Base-by-base conservation (phyloP, 2,113 vertebrate species). In the Tragelaphus scriptus region DNA sequence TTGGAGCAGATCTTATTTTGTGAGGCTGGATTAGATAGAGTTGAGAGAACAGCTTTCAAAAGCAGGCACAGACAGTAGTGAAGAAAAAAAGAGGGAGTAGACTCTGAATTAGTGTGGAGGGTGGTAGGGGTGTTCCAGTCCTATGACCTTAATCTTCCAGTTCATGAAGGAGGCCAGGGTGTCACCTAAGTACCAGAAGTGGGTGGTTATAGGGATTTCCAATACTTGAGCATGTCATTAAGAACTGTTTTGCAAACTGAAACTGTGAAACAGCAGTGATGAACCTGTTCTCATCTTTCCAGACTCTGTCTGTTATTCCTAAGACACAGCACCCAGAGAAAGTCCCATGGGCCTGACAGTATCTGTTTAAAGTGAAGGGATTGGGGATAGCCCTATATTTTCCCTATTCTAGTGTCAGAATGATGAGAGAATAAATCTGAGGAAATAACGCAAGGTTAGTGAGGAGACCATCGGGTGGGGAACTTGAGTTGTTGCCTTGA, bases 401-500 rank as follows among this genome's bases (percentile, higher is more conserved):
- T 75, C 36, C 10, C 36, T 56, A 2, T 53, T 82, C 40, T 13
- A 25, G 40, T n/a, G 55, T 94, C 36, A 77, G 6, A 23, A 77
- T 86, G 56, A 65, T 88, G 71, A 79, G 56, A 93, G 59, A 75
- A 28, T 65, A 61, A 36, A 77, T 32, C 47, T 79, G 56, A 55
- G 28, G 14, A 25, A 61, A 49, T 63, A 58, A 63, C 15, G 3
- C 10, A 47, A 36, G 17, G 49, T 12, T 80, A 51, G 40, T 56
- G 47, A 96, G 55, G 81, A 95, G 63, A 85, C n/a, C 6, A 8
- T 53, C 4, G 15, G 81, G 32, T 51, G 23, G 56, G 44, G 28
- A 75, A 23, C 90, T 88, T 71, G 63, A 95, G 40, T 71, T 90
- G 53, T 88, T 96, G 65, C 58, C 88, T 95, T 40, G 80, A 90